Conservation (phyloP, 2,797 vertebrate species). For the Hydrophis major region DNA sequence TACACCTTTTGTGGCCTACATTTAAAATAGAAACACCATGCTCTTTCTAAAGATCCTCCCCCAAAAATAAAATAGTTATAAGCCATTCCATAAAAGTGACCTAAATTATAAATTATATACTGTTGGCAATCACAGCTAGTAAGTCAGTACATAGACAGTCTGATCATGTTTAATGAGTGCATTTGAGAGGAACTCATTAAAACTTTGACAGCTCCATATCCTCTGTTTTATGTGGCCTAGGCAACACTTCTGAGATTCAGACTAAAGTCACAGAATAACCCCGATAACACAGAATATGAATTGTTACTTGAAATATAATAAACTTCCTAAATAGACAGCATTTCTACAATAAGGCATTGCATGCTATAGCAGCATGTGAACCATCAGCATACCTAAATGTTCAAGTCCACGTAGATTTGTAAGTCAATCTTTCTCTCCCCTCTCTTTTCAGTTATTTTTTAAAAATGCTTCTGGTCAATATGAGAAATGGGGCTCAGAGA, state of each 20-base stretch:
- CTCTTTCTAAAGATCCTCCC: neutral
- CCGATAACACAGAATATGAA: neutral
- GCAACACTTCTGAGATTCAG: neutral
- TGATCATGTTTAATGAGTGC: neutral
- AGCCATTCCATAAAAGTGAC: constrained; percentile 8
- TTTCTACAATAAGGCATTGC: neutral
- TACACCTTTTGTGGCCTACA: neutral
- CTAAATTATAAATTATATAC: neutral
- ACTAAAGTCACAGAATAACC: neutral
- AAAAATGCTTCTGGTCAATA: neutral
- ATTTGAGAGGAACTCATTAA: neutral
- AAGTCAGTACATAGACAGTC: neutral
- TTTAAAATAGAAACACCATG: neutral
- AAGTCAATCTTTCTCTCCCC: neutral
- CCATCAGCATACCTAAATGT: neutral
- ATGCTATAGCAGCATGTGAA: neutral
- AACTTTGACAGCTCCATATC: neutral
- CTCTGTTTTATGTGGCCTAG: neutral
- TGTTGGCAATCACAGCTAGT: neutral
- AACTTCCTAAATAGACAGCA: neutral
- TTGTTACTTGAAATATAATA: neutral
- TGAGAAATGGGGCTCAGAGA: neutral
- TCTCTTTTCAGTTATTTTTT: neutral
- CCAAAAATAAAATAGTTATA: constrained; percentile 8
- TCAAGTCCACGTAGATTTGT: too few relatives aligned